phyloP scores from a whole-genome alignment of 2,797 vertebrate genomes.

The Varecia variegata region DNA sequence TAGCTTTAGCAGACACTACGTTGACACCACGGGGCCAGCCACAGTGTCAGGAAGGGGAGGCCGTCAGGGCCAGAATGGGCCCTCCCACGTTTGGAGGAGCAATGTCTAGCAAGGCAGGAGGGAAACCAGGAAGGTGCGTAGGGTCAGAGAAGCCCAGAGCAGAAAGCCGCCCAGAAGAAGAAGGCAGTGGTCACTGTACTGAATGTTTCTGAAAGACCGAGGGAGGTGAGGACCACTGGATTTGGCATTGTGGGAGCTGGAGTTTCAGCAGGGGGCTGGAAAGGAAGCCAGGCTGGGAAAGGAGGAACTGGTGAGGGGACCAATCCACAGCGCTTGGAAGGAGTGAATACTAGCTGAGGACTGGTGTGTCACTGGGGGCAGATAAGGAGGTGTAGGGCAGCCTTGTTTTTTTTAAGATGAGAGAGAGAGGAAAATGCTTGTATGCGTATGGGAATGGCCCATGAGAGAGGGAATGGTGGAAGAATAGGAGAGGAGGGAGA shows the following conservation, averaged over 20 bases:
- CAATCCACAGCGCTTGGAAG: neutral
- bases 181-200: neutral
- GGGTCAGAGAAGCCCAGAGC: neutral
- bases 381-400: neutral
- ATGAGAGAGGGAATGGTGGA: neutral
- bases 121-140: neutral
- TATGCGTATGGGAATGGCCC: neutral
- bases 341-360: neutral
- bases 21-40: neutral
- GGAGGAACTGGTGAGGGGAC: neutral
- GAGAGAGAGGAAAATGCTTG: neutral
- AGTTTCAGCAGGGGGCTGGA: neutral
- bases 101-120: neutral
- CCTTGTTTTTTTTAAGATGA: neutral
- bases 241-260: neutral
- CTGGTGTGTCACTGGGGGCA: neutral
- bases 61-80: neutral
- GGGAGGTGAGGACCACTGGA: neutral
- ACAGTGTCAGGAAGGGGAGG: neutral
- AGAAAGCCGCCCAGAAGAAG: neutral
- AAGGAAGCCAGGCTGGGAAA: neutral
- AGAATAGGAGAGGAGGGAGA: neutral
- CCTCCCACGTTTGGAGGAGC: neutral
- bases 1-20: neutral
- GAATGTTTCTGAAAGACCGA: neutral